Evolutionary conservation across 2,113 vertebrate genomes (phyloP), one percentile per base, ranked within the genome.

Genomic region (Sylvietta virens): DNA sequence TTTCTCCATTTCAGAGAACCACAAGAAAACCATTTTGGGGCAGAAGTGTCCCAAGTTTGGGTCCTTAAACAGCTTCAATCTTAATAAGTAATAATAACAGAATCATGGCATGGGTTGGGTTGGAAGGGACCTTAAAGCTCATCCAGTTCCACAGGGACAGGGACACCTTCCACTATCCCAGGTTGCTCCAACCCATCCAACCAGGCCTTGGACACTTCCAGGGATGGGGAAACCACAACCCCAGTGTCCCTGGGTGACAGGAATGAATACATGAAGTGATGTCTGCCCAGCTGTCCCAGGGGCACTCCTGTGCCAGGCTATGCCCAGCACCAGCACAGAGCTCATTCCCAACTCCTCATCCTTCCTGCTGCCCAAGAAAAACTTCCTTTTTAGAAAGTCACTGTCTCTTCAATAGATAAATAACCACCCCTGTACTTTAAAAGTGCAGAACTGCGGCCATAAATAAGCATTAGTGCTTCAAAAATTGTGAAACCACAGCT

Each of bases 401-500:
- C 17, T 3, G 27, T 6, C 3, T 7, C 42, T n/a, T 81, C 64
- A 31, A 23, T 0, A 81, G 42, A 81, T 39, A 81, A 81, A 89
- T 35, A 87, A 71, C 44, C 70, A 57, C 53, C 66, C 58, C 74
- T 42, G 35, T 3, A 33, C 70, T 81, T 26, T 5, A 64, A 81
- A 94, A 60, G 69, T 5, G 70, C 69, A 86, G 22, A 81, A 71
- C 79, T 65, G 1, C 1, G 56, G 44, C 22, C 61, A 67, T 88
- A 93, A 94, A 90, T 93, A 94, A 90, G 82, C 80, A 56, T 92
- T 58, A 92, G 82, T 26, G 88, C 92, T 90, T 83, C 58, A 48
- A 73, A 95, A 94, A 62, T 73, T 33, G 88, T 67, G 92, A 95
- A 96, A 93, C 88, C 92, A 33, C 60, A 94, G 53, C 44, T 96